Evolutionary conservation across 2,888 invertebrate species (phyloP).

Genomic region (Pinctada fucata): DNA sequence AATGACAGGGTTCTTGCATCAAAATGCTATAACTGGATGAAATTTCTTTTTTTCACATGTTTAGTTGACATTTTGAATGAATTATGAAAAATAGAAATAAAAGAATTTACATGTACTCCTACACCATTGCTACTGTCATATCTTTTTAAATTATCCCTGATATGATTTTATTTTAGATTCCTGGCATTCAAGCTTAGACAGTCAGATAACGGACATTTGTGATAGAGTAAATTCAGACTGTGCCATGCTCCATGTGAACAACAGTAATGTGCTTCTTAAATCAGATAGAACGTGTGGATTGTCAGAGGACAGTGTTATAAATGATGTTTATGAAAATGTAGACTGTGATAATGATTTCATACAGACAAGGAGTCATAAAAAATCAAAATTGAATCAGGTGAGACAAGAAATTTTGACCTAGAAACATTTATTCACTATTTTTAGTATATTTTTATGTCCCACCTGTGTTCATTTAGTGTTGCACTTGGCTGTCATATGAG

Average conservation of each 20-base stretch:
- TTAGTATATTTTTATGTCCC: not conserved
- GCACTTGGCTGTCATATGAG: too few species aligned
- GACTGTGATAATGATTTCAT: slow-evolving; percentile 41
- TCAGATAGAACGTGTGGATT: slow-evolving; percentile 37
- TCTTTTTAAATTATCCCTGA: too few species aligned
- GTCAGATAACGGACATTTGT: slow-evolving; percentile 40
- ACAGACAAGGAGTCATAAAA: slow-evolving; percentile 32
- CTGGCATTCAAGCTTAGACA: slow-evolving; percentile 39
- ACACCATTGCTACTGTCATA: too few species aligned
- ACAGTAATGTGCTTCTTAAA: slow-evolving; percentile 44
- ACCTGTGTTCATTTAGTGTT: too few species aligned
- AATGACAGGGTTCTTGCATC: too few species aligned
- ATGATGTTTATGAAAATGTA: slow-evolving; percentile 45
- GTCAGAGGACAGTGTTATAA: slow-evolving; percentile 44
- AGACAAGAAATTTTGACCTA: slow-evolving; percentile 3
- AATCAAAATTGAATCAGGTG: not conserved
- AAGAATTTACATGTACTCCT: too few species aligned
- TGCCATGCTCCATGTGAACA: slow-evolving; percentile 42
- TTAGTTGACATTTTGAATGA: too few species aligned
- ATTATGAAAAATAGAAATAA: too few species aligned
- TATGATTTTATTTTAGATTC: slow-evolving; percentile 27
- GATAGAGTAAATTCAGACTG: slow-evolving; percentile 33
- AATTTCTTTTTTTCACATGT: too few species aligned
- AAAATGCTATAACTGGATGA: too few species aligned
- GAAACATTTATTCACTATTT: not conserved